phyloP scores from a whole-genome alignment of 1,140 invertebrate genomes.

The Plectrocnemia conspersa region DNA sequence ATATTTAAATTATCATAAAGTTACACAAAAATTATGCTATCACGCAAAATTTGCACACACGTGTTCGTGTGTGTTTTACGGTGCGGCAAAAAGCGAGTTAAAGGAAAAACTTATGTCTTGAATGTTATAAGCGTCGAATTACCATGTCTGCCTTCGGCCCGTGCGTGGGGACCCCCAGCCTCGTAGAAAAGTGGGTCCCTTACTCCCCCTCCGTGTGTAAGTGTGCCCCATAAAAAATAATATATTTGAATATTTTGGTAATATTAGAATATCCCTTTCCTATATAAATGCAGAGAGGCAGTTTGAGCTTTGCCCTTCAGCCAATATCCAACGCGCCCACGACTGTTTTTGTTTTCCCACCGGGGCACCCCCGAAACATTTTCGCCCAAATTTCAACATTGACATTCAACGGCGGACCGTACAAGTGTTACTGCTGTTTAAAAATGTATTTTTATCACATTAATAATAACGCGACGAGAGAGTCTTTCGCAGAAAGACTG shows the following conservation, averaged over 20 bases:
- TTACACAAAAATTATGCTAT: no score
- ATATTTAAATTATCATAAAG: no score
- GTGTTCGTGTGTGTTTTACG: no score
- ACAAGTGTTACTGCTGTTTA: no score
- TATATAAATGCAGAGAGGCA: conserved; percentile 27
- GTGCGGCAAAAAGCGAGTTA: conserved; percentile 5
- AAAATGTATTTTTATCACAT: no score
- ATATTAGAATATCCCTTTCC: conserved; percentile 52
- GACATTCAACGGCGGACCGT: no score
- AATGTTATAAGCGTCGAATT: conserved; percentile 33
- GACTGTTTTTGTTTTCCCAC: conserved; percentile 18
- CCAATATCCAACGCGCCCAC: conserved; percentile 3
- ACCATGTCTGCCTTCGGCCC: conserved; percentile 23
- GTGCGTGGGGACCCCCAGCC: no score
- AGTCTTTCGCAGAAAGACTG: no score
- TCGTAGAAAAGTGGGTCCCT: conserved; percentile 30
- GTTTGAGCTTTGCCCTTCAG: conserved; percentile 22
- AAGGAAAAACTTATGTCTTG: conserved; percentile 26
- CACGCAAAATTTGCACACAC: no score
- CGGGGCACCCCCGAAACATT: background rate
- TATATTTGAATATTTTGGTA: conserved; percentile 56
- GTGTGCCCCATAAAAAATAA: conserved; percentile 57
- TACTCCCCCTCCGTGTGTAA: no score
- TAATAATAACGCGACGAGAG: no score
- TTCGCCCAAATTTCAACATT: no score